These are phyloP conservation scores for Chalcosyrphus nemorum DNA, from an alignment of 2,888 invertebrate genomes.

Conservation along the genomic window DNA sequence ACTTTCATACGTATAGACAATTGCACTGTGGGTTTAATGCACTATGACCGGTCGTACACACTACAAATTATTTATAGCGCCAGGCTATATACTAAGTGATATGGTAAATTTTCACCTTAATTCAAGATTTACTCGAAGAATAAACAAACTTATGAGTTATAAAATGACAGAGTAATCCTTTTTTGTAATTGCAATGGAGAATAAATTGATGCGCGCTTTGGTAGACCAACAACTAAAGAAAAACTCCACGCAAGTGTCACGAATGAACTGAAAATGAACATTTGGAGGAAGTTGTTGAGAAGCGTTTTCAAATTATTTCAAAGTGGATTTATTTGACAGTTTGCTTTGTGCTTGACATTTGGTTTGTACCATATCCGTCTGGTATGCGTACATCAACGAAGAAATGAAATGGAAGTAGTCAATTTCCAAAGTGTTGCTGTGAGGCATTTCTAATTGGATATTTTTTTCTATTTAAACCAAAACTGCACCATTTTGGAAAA, in stretches of 20 bases:
- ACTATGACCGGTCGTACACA: constrained; percentile 4
- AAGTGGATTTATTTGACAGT: constrained; percentile 23
- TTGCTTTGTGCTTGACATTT: constrained; percentile 29
- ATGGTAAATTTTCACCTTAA: not conserved
- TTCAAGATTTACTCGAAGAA: not conserved
- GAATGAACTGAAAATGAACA: constrained; percentile 59
- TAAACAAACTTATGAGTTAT: not conserved
- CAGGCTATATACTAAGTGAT: not conserved
- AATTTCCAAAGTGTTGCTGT: not conserved
- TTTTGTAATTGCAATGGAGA: not conserved
- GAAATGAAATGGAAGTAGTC: not conserved
- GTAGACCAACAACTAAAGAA: not conserved
- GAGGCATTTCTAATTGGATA: too few species aligned
- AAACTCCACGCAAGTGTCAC: not conserved
- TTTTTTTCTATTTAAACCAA: too few species aligned
- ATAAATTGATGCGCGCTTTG: not conserved
- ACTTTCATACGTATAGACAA: constrained; percentile 27
- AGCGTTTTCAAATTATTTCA: constrained; percentile 3
- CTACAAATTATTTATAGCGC: not conserved
- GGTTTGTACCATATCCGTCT: not conserved
- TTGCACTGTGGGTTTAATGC: constrained; percentile 17
- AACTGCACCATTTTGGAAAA: too few species aligned
- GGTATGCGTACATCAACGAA: not conserved
- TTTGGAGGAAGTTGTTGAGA: not conserved
- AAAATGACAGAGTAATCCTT: not conserved